phyloP scores from a whole-genome alignment of 2,113 vertebrate species.

The Xyliphius kryptos region DNA sequence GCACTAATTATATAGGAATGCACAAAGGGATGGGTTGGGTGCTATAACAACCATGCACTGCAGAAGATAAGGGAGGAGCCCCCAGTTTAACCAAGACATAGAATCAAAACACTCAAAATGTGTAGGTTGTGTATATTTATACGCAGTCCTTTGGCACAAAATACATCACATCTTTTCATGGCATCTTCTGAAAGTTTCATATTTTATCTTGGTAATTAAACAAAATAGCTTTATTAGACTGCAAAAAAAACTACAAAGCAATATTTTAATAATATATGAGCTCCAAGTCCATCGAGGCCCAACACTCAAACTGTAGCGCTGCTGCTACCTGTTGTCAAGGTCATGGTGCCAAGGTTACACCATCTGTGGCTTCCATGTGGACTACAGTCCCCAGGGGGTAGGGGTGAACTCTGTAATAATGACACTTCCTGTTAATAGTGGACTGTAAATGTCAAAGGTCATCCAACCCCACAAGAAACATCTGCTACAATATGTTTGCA shows the following conservation, averaged over 20 bases:
- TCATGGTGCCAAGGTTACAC: slow-evolving; percentile 24
- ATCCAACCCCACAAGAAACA: background rate
- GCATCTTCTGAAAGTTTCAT: too few species aligned
- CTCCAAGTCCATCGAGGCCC: background rate
- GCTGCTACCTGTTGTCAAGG: slow-evolving; percentile 26
- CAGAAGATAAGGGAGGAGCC: slow-evolving; percentile 4
- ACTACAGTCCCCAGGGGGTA: background rate
- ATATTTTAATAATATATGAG: too few species aligned
- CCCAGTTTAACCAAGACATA: too few species aligned
- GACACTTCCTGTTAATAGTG: slow-evolving; percentile 15
- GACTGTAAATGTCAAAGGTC: slow-evolving; percentile 28
- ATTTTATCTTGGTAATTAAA: too few species aligned
- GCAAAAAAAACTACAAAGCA: too few species aligned
- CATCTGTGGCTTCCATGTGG: slow-evolving; percentile 8
- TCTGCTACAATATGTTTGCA: slow-evolving; percentile 15
- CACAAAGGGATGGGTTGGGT: background rate
- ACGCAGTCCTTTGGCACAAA: too few species aligned
- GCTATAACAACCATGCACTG: slow-evolving; percentile 12
- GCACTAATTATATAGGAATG: slow-evolving; percentile 35
- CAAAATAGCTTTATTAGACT: too few species aligned
- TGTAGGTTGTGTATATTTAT: too few species aligned
- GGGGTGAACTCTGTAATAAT: slow-evolving; percentile 15
- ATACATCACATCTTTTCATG: too few species aligned
- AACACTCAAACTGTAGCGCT: background rate
- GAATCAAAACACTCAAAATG: too few species aligned